phyloP scores from a whole-genome alignment of 2,113 vertebrate genomes.

The Gymnorhina tibicen region DNA sequence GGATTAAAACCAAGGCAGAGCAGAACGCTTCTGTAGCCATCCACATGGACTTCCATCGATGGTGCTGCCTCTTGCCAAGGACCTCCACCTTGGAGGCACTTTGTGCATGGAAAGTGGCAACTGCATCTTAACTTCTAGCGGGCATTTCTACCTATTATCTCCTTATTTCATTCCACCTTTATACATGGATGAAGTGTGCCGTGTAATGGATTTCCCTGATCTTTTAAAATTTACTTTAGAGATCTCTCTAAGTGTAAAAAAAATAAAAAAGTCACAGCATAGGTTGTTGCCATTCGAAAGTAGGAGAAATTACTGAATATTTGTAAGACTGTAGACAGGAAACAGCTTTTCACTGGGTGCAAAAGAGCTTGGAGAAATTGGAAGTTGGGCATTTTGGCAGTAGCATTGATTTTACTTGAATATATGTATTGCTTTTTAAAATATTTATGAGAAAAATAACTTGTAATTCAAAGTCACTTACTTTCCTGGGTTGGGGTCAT shows the following conservation, averaged over 20 bases:
- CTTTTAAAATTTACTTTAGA: not conserved
- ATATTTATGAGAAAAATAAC: slow-evolving; percentile 11
- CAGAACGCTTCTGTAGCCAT: not conserved
- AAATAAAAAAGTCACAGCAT: not conserved
- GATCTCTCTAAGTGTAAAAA: not conserved
- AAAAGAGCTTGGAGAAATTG: not conserved
- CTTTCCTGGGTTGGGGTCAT: not conserved
- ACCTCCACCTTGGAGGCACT: not conserved
- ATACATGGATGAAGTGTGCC: not conserved
- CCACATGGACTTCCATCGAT: not conserved
- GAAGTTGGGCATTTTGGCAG: not conserved
- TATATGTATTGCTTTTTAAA: not conserved
- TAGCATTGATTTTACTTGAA: slow-evolving; percentile 2
- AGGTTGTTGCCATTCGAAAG: not conserved
- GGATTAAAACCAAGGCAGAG: not conserved
- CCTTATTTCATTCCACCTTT: not conserved
- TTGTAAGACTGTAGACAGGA: not conserved
- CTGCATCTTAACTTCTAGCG: not conserved
- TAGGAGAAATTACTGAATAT: not conserved
- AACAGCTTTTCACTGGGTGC: not conserved
- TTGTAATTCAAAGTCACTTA: slow-evolving; percentile 11
- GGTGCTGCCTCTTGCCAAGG: not conserved
- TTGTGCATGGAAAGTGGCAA: not conserved
- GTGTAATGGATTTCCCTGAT: not conserved
- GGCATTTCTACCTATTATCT: not conserved